Conservation (phyloP, 2,797 vertebrate species). For the Neoniphon sammara region DNA sequence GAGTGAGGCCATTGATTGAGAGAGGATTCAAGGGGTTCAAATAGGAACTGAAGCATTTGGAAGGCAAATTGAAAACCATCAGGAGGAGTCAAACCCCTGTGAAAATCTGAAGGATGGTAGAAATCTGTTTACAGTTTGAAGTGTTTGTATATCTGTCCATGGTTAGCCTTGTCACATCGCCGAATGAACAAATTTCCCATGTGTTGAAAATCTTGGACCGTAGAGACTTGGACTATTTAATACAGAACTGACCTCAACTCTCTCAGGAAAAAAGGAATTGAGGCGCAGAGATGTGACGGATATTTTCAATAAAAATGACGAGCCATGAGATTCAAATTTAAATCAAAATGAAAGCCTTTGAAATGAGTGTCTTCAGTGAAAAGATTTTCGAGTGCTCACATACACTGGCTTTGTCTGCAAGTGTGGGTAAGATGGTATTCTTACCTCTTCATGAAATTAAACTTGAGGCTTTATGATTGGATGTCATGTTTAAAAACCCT, state of each 20-base stretch:
- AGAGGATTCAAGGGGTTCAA: conserved; percentile 2
- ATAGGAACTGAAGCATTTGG: conserved; percentile 1
- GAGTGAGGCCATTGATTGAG: conserved; percentile 1
- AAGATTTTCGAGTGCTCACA: not conserved
- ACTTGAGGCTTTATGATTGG: too few species aligned
- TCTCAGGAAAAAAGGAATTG: too few species aligned
- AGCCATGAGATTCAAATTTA: too few species aligned
- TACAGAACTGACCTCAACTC: not conserved
- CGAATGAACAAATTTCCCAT: not conserved
- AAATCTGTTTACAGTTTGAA: not conserved
- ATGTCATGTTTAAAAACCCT: too few species aligned
- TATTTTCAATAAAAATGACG: not conserved
- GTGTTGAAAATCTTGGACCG: not conserved
- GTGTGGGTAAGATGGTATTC: too few species aligned
- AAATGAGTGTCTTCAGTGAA: not conserved
- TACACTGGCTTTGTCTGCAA: too few species aligned
- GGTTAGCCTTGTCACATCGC: too few species aligned
- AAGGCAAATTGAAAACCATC: not conserved
- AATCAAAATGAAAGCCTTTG: not conserved
- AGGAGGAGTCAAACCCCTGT: too few species aligned
- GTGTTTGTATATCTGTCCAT: not conserved
- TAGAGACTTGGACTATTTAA: not conserved
- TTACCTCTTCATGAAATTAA: too few species aligned
- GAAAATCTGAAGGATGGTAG: too few species aligned
- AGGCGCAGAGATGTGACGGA: too few species aligned